Evolutionary conservation across 2,113 vertebrate genomes (phyloP).

Genomic region (Rhea pennata): DNA sequence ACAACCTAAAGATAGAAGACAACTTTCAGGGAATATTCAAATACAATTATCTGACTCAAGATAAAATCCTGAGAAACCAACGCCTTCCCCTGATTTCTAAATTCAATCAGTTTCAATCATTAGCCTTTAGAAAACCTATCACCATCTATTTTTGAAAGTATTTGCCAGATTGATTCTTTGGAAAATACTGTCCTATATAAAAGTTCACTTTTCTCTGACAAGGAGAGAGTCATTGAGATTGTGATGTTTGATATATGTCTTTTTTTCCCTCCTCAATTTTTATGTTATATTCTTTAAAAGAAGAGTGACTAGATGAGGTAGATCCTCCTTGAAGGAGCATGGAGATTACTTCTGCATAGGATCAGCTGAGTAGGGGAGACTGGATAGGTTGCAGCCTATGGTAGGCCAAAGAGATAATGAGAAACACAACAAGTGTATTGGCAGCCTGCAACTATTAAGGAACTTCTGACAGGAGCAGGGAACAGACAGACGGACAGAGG

Average conservation of each 20-base stretch:
- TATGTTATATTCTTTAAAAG: background rate
- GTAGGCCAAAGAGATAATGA: background rate
- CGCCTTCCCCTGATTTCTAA: background rate
- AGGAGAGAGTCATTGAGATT: background rate
- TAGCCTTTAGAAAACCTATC: background rate
- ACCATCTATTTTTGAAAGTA: background rate
- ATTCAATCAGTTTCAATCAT: background rate
- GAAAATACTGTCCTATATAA: background rate
- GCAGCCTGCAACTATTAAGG: background rate
- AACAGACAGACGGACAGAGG: background rate
- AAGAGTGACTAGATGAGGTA: background rate
- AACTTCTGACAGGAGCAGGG: background rate
- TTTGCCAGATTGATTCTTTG: background rate
- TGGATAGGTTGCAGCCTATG: fast-evolving
- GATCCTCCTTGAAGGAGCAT: background rate
- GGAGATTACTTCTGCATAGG: background rate
- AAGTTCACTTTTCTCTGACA: background rate
- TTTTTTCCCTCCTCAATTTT: background rate
- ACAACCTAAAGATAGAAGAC: background rate
- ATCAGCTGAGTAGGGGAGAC: background rate
- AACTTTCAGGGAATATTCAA: background rate
- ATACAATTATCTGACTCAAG: background rate
- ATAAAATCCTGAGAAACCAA: background rate
- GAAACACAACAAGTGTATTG: fast-evolving
- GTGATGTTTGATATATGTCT: background rate